These are phyloP conservation scores for Pandemis heparana DNA, from an alignment of 2,888 invertebrate species.

Conservation along the genomic window DNA sequence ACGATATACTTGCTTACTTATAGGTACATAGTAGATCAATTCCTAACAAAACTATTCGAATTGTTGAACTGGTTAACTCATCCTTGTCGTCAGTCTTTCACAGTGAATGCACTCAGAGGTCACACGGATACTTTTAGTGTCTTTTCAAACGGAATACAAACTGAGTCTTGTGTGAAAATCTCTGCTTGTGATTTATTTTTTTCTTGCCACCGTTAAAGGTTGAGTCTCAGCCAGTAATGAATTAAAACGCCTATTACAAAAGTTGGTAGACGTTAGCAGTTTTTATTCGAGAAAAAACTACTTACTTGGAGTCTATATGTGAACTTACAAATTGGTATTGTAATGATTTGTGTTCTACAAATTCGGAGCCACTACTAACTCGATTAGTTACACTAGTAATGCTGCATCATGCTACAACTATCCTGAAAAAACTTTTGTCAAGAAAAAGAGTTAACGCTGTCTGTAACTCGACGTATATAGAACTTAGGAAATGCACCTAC, in stretches of 20 bases:
- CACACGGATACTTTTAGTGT: background rate
- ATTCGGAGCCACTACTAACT: background rate
- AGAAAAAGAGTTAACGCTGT: background rate
- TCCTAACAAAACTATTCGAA: background rate
- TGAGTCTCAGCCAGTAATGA: too few species aligned
- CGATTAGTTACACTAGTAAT: background rate
- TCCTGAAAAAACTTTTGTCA: background rate
- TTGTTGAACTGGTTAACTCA: too few species aligned
- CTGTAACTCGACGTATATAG: background rate
- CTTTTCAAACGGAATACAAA: background rate
- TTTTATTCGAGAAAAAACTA: too few species aligned
- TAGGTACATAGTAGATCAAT: conserved; percentile 2
- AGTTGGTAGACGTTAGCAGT: too few species aligned
- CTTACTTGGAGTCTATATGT: too few species aligned
- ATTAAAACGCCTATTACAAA: too few species aligned
- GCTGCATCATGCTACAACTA: background rate
- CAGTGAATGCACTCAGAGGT: background rate
- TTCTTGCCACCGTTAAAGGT: too few species aligned
- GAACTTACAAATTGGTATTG: too few species aligned
- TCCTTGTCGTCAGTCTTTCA: too few species aligned
- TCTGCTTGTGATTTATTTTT: too few species aligned
- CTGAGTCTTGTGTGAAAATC: too few species aligned
- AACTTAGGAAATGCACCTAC: background rate
- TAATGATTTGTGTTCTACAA: too few species aligned
- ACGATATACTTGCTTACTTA: background rate